Conservation (phyloP, 2,113 vertebrate genomes). For the Paradisaea rubra region DNA sequence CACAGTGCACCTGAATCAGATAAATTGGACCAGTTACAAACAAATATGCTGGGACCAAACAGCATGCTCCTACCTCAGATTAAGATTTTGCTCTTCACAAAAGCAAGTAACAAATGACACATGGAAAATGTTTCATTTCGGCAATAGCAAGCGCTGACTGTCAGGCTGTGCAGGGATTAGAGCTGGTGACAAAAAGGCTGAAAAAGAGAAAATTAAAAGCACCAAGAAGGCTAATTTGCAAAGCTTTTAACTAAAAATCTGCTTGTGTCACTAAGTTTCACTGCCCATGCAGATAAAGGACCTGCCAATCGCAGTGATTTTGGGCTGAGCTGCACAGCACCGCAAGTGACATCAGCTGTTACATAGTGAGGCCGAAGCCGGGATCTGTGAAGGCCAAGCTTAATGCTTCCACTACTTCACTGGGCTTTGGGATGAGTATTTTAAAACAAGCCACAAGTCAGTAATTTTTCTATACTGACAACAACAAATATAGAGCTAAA, state of each 20-base stretch:
- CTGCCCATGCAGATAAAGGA: not conserved
- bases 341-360: not conserved
- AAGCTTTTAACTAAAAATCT: not conserved
- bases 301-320: not conserved
- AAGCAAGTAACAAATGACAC: slow-evolving; percentile 8
- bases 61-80: slow-evolving; percentile 57
- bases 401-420: not conserved
- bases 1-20: slow-evolving; percentile 94
- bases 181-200: slow-evolving; percentile 31
- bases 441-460: not conserved
- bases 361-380: not conserved
- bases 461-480: not conserved
- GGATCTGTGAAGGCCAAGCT: not conserved
- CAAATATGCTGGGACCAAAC: slow-evolving; percentile 60
- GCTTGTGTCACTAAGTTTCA: not conserved
- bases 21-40: slow-evolving; percentile 80
- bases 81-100: not conserved
- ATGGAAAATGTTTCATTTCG: not conserved
- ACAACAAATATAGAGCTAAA: not conserved
- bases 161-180: not conserved
- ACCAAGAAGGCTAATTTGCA: not conserved
- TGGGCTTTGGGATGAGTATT: not conserved
- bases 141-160: not conserved
- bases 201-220: slow-evolving; percentile 32
- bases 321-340: not conserved